Evolutionary conservation across 2,888 invertebrate species (phyloP).

Genomic region (Ecliptopera silaceata): DNA sequence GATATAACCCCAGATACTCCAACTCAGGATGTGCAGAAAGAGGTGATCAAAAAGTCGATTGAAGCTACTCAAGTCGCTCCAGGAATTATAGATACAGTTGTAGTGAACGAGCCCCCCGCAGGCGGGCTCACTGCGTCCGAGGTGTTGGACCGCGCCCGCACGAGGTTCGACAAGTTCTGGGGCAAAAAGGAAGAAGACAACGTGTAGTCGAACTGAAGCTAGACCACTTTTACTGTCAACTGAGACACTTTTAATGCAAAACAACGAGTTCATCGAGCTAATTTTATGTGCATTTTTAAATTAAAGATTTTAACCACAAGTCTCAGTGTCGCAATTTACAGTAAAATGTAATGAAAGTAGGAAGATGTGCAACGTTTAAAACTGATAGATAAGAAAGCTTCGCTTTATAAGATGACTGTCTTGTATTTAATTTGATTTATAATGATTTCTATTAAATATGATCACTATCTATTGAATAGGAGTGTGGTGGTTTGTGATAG

Average conservation of each 20-base stretch:
- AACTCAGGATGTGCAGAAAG: conserved; percentile 63
- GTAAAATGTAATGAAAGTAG: conserved; percentile 48
- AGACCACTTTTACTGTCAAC: conserved; percentile 48
- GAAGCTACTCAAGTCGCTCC: conserved; percentile 80
- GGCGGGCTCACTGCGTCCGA: conserved; percentile 86
- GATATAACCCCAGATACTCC: conserved; percentile 74
- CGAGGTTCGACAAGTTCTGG: conserved; percentile 94
- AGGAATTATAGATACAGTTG: conserved; percentile 81
- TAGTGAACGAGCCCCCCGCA: conserved; percentile 70
- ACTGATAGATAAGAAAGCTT: conserved; percentile 66
- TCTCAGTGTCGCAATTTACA: conserved; percentile 49
- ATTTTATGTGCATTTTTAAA: conserved; percentile 20
- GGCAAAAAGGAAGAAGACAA: conserved; percentile 86
- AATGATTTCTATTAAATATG: conserved; percentile 43
- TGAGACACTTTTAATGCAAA: conserved; percentile 40
- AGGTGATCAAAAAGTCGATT: conserved; percentile 73
- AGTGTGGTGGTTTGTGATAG: conserved; percentile 79
- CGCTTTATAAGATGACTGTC: conserved; percentile 75
- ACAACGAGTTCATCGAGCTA: conserved; percentile 10
- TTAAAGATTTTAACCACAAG: conserved; percentile 21
- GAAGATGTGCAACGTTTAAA: conserved; percentile 59
- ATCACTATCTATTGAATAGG: conserved; percentile 71
- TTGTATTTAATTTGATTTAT: conserved; percentile 51
- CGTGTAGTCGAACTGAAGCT: conserved; percentile 59
- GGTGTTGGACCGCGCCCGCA: conserved; percentile 91